Percentiles rank a stretch among this genome's conserved stretches.
These are phyloP conservation scores for Tinea semifulvella DNA, from an alignment of 2,888 invertebrate species.

Conservation along the genomic window DNA sequence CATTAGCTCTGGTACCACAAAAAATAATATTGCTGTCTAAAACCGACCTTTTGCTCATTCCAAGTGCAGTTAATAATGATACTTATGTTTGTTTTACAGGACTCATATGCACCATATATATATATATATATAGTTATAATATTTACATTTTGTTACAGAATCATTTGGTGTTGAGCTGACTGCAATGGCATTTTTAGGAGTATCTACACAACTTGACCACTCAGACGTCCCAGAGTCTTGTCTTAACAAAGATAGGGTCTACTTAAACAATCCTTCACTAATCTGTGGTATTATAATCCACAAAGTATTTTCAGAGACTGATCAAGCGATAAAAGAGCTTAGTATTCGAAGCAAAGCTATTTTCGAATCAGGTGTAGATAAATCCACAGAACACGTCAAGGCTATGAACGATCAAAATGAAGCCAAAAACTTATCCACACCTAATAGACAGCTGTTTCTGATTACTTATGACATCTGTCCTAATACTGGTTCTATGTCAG, in stretches of 20 bases:
- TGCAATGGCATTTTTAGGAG: constrained; percentile 55
- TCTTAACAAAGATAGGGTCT: not conserved
- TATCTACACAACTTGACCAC: constrained; percentile 32
- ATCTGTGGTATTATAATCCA: constrained; percentile 51
- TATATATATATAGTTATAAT: not conserved
- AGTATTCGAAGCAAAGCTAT: constrained; percentile 47
- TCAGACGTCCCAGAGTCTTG: not conserved
- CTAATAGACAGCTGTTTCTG: constrained; percentile 65
- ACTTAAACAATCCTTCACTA: constrained; percentile 47
- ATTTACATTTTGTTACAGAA: constrained; percentile 30
- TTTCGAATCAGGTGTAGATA: constrained; percentile 47
- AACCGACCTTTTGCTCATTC: too few species aligned
- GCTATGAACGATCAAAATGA: constrained; percentile 82
- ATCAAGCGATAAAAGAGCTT: constrained; percentile 42
- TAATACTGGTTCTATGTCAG: constrained; percentile 52
- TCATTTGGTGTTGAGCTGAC: constrained; percentile 52
- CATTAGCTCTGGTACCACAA: too few species aligned
- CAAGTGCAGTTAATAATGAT: too few species aligned
- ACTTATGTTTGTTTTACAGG: too few species aligned
- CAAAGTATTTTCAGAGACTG: constrained; percentile 34
- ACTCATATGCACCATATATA: too few species aligned
- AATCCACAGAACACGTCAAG: constrained; percentile 63
- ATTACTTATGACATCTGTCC: constrained; percentile 74
- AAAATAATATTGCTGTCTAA: too few species aligned
- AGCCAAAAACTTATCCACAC: constrained; percentile 58